phyloP scores from a whole-genome alignment of 2,113 vertebrate species.

The Pelvicachromis taeniatus region DNA sequence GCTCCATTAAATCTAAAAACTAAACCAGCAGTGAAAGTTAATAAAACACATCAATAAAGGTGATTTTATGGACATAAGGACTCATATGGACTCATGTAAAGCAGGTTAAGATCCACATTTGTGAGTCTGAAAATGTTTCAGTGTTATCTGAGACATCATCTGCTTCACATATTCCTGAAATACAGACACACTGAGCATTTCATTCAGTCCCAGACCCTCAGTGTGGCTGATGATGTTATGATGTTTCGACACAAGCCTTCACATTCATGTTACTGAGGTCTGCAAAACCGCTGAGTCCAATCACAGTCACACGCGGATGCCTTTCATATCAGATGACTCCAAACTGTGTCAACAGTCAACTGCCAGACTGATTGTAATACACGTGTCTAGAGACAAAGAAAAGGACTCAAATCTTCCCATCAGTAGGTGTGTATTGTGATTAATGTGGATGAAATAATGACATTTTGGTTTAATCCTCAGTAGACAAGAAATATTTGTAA shows the following conservation, averaged over 20 bases:
- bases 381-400: not conserved
- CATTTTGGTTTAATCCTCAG: not conserved
- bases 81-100: not conserved
- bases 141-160: not conserved
- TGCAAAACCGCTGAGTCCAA: constrained; percentile 53
- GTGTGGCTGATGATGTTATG: not conserved
- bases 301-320: constrained; percentile 48
- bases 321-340: constrained; percentile 39
- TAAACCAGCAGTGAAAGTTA: not conserved
- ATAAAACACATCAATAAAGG: not conserved
- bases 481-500: not conserved
- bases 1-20: constrained; percentile 45
- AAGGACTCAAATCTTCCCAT: not conserved
- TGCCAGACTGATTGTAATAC: not conserved
- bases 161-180: not conserved
- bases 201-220: not conserved
- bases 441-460: not conserved
- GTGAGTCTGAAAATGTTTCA: not conserved
- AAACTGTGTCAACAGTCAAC: not conserved
- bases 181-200: not conserved
- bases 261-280: constrained; percentile 5
- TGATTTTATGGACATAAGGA: not conserved
- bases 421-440: not conserved
- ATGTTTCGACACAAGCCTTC: not conserved
- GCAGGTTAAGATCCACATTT: not conserved